Percentiles rank a stretch among this genome's conserved stretches.
These are phyloP conservation scores for Tenualosa thibaudeaui DNA, from an alignment of 2,797 vertebrate genomes.

Conservation along the genomic window DNA sequence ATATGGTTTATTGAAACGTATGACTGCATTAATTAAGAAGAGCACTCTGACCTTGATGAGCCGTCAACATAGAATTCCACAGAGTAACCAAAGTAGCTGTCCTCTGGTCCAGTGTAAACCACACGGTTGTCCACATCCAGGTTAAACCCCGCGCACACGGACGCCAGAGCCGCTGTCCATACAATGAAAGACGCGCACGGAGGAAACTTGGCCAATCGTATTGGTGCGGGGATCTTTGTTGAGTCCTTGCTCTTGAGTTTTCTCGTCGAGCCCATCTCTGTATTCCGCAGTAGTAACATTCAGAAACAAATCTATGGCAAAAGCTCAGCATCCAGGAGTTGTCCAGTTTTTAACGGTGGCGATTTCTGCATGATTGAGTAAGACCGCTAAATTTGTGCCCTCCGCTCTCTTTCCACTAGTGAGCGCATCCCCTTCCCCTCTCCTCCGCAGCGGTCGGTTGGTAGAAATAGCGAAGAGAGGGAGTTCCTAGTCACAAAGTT, in stretches of 20 bases:
- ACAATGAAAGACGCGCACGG: conserved; percentile 12
- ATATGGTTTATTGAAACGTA: neutral
- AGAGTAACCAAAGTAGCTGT: conserved; percentile 89
- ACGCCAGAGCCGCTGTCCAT: conserved; percentile 12
- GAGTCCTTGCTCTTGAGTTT: conserved; percentile 57
- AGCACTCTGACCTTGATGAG: conserved; percentile 75
- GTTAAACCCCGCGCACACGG: conserved; percentile 78
- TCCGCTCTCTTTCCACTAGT: neutral
- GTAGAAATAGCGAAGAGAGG: neutral
- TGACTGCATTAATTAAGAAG: neutral
- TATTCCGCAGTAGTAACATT: conserved; percentile 33
- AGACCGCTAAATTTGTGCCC: neutral
- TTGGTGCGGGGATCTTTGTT: conserved; percentile 44
- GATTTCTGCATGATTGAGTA: conserved; percentile 8
- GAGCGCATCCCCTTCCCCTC: conserved; percentile 7
- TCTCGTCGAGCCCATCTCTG: conserved; percentile 63
- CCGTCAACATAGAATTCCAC: conserved; percentile 87
- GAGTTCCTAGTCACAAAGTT: conserved; percentile 11
- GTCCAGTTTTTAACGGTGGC: neutral
- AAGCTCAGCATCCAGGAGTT: neutral
- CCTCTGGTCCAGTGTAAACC: conserved; percentile 79
- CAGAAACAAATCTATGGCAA: neutral
- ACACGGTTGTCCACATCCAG: conserved; percentile 81
- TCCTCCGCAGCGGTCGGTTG: neutral
- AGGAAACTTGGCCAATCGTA: conserved; percentile 43